phyloP scores from a whole-genome alignment of 2,888 invertebrate species.

The Magallana nippona region DNA sequence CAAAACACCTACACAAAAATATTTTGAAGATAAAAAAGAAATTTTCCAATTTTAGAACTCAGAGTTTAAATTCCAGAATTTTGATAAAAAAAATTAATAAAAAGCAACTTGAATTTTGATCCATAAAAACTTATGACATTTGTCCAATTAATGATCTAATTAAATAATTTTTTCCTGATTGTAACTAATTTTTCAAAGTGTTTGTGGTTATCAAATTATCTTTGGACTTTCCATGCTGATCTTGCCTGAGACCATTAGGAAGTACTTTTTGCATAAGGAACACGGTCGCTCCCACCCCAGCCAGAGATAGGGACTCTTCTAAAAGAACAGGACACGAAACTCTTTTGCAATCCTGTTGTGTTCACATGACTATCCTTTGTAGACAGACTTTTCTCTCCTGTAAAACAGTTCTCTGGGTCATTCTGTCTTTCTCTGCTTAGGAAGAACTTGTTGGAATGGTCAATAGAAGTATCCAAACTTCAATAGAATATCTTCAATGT shows the following conservation, averaged over 20 bases:
- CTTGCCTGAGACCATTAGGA: constrained; percentile 2
- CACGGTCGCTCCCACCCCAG: neutral
- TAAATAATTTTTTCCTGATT: neutral
- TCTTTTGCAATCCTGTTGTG: too few species aligned
- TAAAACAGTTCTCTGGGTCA: too few species aligned
- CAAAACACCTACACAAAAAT: constrained; percentile 5
- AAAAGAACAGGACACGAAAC: neutral
- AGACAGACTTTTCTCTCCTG: too few species aligned
- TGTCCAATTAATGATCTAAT: neutral
- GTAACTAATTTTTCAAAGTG: neutral
- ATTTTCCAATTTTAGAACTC: too few species aligned
- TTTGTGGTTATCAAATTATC: constrained; percentile 6
- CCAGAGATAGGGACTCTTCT: neutral
- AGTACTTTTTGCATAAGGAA: constrained; percentile 14
- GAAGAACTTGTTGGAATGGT: too few species aligned
- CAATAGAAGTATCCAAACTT: too few species aligned
- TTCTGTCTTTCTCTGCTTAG: too few species aligned
- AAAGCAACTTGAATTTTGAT: constrained; percentile 22
- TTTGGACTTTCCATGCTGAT: constrained; percentile 18
- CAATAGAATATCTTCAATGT: too few species aligned
- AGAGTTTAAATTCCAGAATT: neutral
- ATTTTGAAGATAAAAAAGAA: neutral
- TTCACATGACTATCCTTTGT: too few species aligned
- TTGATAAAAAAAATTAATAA: neutral
- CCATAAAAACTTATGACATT: constrained; percentile 18